Percentiles rank a stretch among this genome's conserved stretches.
Conservation (phyloP, 2,888 invertebrate genomes). For the Polydrusus cervinus region DNA sequence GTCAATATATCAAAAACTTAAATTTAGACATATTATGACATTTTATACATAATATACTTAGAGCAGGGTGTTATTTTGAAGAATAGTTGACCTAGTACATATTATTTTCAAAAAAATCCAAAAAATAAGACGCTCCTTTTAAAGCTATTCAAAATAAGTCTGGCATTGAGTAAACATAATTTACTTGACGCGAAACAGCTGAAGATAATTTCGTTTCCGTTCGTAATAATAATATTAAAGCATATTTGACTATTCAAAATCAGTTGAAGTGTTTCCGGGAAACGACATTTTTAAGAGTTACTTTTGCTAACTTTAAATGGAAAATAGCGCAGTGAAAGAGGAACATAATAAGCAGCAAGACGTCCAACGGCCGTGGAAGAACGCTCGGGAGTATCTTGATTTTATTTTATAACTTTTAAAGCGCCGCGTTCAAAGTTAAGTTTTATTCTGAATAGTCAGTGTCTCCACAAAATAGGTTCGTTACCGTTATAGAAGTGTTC, state of each 20-base stretch:
- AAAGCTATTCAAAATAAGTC: neutral
- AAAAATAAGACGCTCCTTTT: neutral
- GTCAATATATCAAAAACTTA: no score
- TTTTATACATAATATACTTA: no score
- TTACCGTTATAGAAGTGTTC: slow-evolving; percentile 24
- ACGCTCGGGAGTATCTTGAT: slow-evolving; percentile 18
- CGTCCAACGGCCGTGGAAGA: slow-evolving; percentile 18
- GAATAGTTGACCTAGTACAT: no score
- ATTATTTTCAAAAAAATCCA: no score
- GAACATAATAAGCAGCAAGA: slow-evolving; percentile 26
- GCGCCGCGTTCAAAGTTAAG: slow-evolving; percentile 18
- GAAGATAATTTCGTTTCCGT: neutral
- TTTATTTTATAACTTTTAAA: slow-evolving; percentile 30
- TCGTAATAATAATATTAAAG: slow-evolving; percentile 21
- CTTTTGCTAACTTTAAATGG: slow-evolving; percentile 18
- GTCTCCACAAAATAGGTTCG: slow-evolving; percentile 28
- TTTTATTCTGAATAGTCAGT: slow-evolving; percentile 26
- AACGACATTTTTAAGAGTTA: slow-evolving; percentile 25
- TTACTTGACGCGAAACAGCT: slow-evolving; percentile 6
- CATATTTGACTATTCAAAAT: slow-evolving; percentile 27
- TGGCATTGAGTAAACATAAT: neutral
- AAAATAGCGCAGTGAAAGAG: slow-evolving; percentile 18
- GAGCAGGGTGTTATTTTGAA: no score
- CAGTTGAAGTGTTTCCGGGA: slow-evolving; percentile 22
- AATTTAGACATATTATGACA: no score